Evolutionary conservation across 2,113 vertebrate species (phyloP).

Genomic region (Lontra canadensis): DNA sequence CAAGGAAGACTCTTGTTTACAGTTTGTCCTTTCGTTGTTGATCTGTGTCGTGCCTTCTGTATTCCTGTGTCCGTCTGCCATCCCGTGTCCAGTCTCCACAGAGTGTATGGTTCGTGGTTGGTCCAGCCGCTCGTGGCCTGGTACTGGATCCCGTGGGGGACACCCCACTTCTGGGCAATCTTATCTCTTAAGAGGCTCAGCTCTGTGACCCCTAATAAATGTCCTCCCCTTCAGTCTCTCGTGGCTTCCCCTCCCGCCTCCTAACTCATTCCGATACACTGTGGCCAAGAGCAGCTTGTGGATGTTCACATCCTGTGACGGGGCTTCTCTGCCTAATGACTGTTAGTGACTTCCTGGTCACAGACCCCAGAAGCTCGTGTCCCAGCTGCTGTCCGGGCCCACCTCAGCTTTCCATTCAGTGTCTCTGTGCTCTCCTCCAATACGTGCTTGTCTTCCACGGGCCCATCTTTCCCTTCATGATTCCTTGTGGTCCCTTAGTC

Average conservation of each 20-base stretch:
- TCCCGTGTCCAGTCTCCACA: not conserved
- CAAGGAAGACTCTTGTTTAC: not conserved
- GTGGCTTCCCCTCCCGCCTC: not conserved
- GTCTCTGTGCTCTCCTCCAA: not conserved
- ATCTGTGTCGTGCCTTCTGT: not conserved
- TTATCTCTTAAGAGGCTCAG: not conserved
- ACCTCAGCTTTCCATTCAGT: no score
- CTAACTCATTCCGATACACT: not conserved
- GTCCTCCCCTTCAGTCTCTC: not conserved
- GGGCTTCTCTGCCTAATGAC: not conserved
- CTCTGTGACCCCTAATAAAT: not conserved
- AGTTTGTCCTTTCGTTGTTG: not conserved
- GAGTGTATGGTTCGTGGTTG: not conserved
- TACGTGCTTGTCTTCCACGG: not conserved
- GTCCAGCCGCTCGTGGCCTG: not conserved
- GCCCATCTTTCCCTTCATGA: not conserved
- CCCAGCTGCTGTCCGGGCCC: no score
- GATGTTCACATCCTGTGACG: not conserved
- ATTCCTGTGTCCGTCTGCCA: not conserved
- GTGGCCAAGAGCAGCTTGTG: no score
- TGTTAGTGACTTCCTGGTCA: not conserved
- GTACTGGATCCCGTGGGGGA: not conserved
- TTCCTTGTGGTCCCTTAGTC: not conserved
- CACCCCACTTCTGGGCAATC: not conserved
- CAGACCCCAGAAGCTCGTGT: not conserved